Evolutionary conservation across 2,888 invertebrate genomes (phyloP).

Genomic region (Malachius bipustulatus): DNA sequence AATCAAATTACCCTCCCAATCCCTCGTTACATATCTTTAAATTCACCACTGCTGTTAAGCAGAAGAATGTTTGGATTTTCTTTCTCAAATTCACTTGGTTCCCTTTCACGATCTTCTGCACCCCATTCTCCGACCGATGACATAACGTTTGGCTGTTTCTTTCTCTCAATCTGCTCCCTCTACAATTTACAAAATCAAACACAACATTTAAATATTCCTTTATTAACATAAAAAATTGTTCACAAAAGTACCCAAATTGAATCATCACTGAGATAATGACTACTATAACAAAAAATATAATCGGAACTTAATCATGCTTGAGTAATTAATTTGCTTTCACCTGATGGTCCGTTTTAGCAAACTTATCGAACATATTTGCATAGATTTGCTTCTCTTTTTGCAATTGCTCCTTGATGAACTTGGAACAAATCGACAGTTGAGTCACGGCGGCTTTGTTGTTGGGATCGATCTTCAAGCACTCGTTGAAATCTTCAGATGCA

Average conservation of each 20-base stretch:
- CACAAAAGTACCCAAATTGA: neutral
- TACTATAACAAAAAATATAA: neutral
- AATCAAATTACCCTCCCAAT: no score
- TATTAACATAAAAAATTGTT: conserved; percentile 3
- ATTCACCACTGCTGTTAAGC: conserved; percentile 61
- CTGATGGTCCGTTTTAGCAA: conserved; percentile 69
- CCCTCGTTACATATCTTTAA: conserved; percentile 63
- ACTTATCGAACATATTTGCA: conserved; percentile 91
- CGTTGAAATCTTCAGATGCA: conserved; percentile 68
- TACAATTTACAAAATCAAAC: conserved; percentile 29
- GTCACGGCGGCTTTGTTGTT: conserved; percentile 79
- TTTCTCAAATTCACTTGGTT: conserved; percentile 64
- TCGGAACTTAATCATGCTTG: conserved; percentile 5
- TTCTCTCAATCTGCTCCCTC: conserved; percentile 60
- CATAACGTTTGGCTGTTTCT: conserved; percentile 58
- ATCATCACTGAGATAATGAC: neutral
- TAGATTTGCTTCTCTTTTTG: conserved; percentile 78
- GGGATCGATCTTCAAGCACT: conserved; percentile 66
- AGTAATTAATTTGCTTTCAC: conserved; percentile 34
- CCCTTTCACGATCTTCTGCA: conserved; percentile 54
- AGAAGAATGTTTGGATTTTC: conserved; percentile 69
- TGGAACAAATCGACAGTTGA: conserved; percentile 60
- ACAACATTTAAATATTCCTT: neutral
- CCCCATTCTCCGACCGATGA: conserved; percentile 65
- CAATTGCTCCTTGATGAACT: conserved; percentile 61